phyloP scores from a whole-genome alignment of 1,140 invertebrate species.

The Microplitis demolitor region DNA sequence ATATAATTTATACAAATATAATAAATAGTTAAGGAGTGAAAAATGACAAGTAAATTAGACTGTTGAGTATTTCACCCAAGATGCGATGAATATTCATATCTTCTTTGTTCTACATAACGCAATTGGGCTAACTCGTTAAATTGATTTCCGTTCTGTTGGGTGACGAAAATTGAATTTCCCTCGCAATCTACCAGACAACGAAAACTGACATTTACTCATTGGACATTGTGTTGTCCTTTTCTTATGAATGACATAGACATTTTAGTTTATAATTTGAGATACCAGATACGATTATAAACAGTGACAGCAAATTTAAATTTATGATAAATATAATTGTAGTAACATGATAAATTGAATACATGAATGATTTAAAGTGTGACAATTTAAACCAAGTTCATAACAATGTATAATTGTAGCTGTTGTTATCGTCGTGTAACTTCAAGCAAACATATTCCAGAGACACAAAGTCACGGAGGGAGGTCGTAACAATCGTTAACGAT shows the following conservation, averaged over 20 bases:
- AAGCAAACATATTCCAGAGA: background rate
- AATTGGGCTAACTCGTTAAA: conserved; percentile 27
- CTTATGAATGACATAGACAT: background rate
- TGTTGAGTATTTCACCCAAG: conserved; percentile 5
- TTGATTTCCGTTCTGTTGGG: conserved; percentile 21
- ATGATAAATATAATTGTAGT: too few species aligned
- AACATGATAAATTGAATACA: too few species aligned
- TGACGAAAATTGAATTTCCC: conserved; percentile 27
- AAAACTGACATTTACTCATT: conserved; percentile 22
- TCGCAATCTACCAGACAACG: background rate
- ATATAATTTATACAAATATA: too few species aligned
- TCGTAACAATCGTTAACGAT: too few species aligned
- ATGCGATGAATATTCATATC: conserved; percentile 18
- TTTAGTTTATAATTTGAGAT: background rate
- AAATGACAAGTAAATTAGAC: background rate
- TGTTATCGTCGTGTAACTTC: background rate
- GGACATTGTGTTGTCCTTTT: background rate
- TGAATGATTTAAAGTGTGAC: too few species aligned
- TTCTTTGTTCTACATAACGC: conserved; percentile 25
- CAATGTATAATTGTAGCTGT: too few species aligned
- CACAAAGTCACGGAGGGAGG: too few species aligned
- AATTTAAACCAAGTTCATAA: too few species aligned
- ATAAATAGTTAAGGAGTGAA: background rate
- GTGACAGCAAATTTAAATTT: background rate
- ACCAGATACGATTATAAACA: background rate